Evolutionary conservation across 2,113 vertebrate genomes (phyloP), one percentile per base, ranked within the genome.

Genomic region (Oxyruncus cristatus): DNA sequence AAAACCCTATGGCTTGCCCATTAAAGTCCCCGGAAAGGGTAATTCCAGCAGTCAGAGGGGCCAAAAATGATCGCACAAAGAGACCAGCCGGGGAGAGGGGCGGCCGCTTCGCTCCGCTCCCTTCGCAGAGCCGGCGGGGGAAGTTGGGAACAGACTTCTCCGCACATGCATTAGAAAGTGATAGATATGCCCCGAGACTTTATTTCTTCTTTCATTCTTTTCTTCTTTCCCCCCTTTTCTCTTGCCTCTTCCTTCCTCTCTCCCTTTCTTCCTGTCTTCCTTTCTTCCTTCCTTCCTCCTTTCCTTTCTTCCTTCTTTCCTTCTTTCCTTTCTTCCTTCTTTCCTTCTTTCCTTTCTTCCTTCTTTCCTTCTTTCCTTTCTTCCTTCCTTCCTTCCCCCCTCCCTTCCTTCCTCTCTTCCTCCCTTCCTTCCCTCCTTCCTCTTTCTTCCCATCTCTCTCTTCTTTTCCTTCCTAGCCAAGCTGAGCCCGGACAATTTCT

Each of bases 1-100:
- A 97, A 97, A 96, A 91, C 82, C 90, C 95, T 87, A 90, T 88
- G 79, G 73, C 95, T 92, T 78, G 44, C 85, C 96, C 76, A 95
- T 95, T 96, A 93, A 89, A 92, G 95, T 84, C 91, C 93, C 88
- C 1, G 39, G 68, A 88, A 95, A 96, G 92, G 95, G 92, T 95
- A 94, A 97, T 95, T 96, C 91, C 89, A 85, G 81, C 65, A 91
- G 86, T 83, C 81, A 85, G 72, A 93, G 78, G 90, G 95, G 94
- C 91, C 94, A 73, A 72, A 96, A 94, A 30, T 5, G 58, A 79
- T 65, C 13, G 18, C 81, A 91, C 89, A 85, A 87, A 95, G 92
- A 49, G 86, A 62, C 67, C 86, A 33, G 72, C 85, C 58, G 21
- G 79, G 68, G 55, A 83, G 72, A 80, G 65, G 42, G 82, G 68